A percentile compares a stretch with the other conserved stretches of the same genome.
These are phyloP conservation scores for Xerus rutilus DNA, from an alignment of 2,797 vertebrate species.

Conservation along the genomic window DNA sequence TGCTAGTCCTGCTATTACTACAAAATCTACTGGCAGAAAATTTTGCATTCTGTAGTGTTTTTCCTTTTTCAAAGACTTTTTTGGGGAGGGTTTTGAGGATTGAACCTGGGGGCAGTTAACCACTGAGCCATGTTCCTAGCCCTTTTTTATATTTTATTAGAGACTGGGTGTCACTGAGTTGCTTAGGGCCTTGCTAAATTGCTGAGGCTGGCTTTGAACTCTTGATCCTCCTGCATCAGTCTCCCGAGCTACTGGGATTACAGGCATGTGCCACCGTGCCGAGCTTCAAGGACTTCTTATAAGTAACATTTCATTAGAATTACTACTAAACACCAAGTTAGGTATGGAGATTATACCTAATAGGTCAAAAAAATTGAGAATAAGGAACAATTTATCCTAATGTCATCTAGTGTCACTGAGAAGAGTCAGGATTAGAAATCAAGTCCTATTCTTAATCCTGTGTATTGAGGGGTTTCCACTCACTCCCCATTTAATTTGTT, in stretches of 20 bases:
- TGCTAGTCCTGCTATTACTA: not conserved
- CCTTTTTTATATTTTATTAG: too few species aligned
- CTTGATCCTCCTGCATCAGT: too few species aligned
- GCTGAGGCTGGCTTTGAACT: too few species aligned
- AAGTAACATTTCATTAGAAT: not conserved
- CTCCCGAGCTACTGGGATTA: too few species aligned
- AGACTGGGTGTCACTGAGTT: too few species aligned
- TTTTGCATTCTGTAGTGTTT: not conserved
- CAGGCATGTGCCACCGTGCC: too few species aligned
- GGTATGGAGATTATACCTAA: not conserved
- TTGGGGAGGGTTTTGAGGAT: too few species aligned
- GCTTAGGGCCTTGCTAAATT: too few species aligned
- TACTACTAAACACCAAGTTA: not conserved
- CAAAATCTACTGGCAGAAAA: not conserved
- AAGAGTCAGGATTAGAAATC: not conserved
- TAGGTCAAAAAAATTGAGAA: not conserved
- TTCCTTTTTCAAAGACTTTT: not conserved
- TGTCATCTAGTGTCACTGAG: not conserved
- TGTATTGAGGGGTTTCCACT: rapidly evolving
- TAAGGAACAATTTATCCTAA: not conserved
- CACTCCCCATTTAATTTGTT: not conserved
- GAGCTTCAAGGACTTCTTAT: not conserved
- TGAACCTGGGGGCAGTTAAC: too few species aligned
- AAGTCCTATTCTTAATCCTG: not conserved
- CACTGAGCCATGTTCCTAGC: too few species aligned